phyloP scores from a whole-genome alignment of 2,888 invertebrate genomes.

The Drepanosiphum platanoidis region DNA sequence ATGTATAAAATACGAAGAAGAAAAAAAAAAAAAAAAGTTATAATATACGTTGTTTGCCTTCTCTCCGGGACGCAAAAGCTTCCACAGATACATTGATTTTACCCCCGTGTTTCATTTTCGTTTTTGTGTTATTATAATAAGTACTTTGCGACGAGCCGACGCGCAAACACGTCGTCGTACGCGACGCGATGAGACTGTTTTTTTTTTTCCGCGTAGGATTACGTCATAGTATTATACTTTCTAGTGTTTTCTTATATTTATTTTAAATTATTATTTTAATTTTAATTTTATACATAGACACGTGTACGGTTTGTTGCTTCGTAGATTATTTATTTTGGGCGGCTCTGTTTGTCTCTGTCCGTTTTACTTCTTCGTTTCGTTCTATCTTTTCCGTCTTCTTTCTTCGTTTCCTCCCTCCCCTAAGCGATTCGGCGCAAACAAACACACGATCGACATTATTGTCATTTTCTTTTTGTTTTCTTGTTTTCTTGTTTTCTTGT shows the following conservation, averaged over 20 bases:
- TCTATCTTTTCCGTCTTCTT: not conserved
- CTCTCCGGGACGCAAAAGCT: constrained; percentile 10
- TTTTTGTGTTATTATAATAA: constrained; percentile 33
- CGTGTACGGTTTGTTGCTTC: constrained; percentile 30
- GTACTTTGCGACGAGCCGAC: constrained; percentile 7
- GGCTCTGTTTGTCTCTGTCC: not conserved
- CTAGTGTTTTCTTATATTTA: not conserved
- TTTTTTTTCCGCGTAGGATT: constrained; percentile 31
- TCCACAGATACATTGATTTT: constrained; percentile 26
- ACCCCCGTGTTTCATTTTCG: constrained; percentile 46
- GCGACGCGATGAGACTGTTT: constrained; percentile 58
- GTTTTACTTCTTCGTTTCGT: not conserved
- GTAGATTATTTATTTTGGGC: constrained; percentile 10
- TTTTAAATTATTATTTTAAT: constrained; percentile 4
- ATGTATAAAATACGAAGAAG: too few relatives aligned
- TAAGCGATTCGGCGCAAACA: not conserved
- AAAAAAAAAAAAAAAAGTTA: too few relatives aligned
- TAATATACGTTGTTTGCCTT: constrained; percentile 50
- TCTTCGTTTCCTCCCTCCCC: not conserved
- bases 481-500: too few relatives aligned
- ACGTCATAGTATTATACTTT: not conserved
- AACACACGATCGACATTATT: too few relatives aligned
- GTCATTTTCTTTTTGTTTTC: too few relatives aligned
- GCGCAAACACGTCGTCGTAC: constrained; percentile 28
- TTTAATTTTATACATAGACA: constrained; percentile 3